These are phyloP conservation scores for Engraulis encrasicolus DNA, from an alignment of 2,113 vertebrate species.

Conservation along the genomic window DNA sequence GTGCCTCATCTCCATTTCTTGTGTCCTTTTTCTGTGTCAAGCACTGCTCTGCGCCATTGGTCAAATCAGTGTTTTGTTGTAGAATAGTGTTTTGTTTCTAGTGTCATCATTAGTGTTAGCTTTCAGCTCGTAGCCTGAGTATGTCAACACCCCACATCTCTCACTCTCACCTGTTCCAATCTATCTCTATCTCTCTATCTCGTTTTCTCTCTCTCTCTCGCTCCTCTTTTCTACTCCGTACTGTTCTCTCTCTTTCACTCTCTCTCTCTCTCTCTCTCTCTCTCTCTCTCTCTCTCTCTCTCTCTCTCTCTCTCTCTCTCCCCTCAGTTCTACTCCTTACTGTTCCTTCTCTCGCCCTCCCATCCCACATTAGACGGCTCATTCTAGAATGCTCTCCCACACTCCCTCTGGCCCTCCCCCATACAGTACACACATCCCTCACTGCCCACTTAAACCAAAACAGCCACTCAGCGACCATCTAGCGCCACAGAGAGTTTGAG, in stretches of 20 bases:
- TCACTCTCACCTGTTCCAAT: background rate
- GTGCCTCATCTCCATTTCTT: slow-evolving; percentile 52
- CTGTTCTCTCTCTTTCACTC: slow-evolving; percentile 16
- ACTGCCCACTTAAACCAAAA: background rate
- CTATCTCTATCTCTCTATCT: background rate
- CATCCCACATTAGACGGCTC: slow-evolving; percentile 50
- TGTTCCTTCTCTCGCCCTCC: slow-evolving; percentile 28
- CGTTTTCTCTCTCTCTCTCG: background rate
- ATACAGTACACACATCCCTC: slow-evolving; percentile 21
- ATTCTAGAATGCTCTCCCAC: slow-evolving; percentile 47
- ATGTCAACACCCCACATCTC: background rate
- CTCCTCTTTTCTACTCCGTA: background rate
- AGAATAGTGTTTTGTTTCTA: background rate
- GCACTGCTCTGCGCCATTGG: background rate
- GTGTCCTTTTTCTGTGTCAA: slow-evolving; percentile 29
- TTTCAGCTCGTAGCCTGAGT: background rate
- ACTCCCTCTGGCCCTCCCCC: background rate
- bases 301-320: background rate
- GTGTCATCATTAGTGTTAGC: background rate
- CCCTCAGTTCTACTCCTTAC: slow-evolving; percentile 38
- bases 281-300: background rate
- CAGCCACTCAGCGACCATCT: background rate
- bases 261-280: slow-evolving; percentile 25
- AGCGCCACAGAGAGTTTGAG: background rate
- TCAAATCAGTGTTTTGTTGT: background rate